Conservation (phyloP, 2,113 vertebrate species). For the Heteronetta atricapilla region DNA sequence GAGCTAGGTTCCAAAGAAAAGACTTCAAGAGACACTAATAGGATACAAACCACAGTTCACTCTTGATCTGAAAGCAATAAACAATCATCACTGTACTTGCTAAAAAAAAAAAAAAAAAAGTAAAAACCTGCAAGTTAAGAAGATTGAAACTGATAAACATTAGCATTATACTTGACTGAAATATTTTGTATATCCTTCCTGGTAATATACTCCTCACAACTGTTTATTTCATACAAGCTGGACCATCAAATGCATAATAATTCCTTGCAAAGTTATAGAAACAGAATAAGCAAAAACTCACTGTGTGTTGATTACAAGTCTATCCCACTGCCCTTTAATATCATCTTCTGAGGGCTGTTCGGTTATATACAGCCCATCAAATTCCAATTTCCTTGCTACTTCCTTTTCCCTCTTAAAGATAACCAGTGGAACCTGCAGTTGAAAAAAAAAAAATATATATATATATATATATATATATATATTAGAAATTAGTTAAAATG, state of each 20-base stretch:
- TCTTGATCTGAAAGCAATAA: background rate
- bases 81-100: background rate
- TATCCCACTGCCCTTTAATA: conserved; percentile 97
- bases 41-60: background rate
- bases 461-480: too few relatives aligned
- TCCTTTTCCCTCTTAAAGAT: conserved; percentile 98
- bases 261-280: background rate
- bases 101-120: background rate
- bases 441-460: background rate
- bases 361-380: conserved; percentile 95
- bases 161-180: background rate
- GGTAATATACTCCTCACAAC: background rate
- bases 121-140: background rate
- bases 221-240: background rate
- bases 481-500: conserved; percentile 17
- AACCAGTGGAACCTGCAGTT: conserved; percentile 88
- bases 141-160: background rate
- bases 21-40: background rate
- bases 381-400: conserved; percentile 95
- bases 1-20: background rate
- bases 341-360: conserved; percentile 97
- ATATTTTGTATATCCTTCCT: background rate
- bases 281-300: conserved; percentile 75
- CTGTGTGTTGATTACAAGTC: conserved; percentile 97
- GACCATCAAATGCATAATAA: background rate